Evolutionary conservation across 2,113 vertebrate genomes (phyloP), one percentile per base, ranked within the genome.

Genomic region (Sakesphorus luctuosus): DNA sequence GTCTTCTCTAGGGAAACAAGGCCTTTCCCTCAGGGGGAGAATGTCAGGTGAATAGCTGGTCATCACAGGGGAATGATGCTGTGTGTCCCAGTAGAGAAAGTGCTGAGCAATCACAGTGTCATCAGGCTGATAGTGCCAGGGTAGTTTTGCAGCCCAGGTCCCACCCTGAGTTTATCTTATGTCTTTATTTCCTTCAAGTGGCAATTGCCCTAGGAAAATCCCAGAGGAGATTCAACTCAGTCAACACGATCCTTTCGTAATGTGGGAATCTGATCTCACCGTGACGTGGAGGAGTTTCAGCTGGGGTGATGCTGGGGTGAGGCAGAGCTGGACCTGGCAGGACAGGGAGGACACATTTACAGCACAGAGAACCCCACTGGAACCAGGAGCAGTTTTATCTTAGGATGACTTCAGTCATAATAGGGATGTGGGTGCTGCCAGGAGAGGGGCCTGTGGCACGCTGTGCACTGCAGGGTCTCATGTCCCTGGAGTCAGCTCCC

Each of bases 241-340:
- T 36, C 94, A 79, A 40, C 71, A 26, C 11, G 2, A 10, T 20
- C 8, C 2, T 96, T 94, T 95, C 79, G 31, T 90, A 96, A 96
- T 1, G 29, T 50, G 85, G 90, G 85, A 95, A 75, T 85, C 90
- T 95, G 91, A 96, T 85, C 90, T 93, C 93, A 93, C 59, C 0
- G 2, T 20, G 15, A 95, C 85, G 82, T 69, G 90, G 67, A 93
- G 94, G 78, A 94, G 93, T 93, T 95, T 93, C 94, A 83, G 7
- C 52, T 8, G 11, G 78, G 59, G 28, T 40, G 78, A 66, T 94
- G 84, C 82, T 91, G 85, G 73, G 73, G n/a, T 86, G 72, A 79
- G 50, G 79, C 76, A 76, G 76, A 89, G 81, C 52, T 59, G 58
- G 43, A 50, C 33, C 67, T 6, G 7, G 53, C 47, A 78, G 68